phyloP scores from a whole-genome alignment of 1,140 invertebrate genomes.

The Heliothis subflexa region DNA sequence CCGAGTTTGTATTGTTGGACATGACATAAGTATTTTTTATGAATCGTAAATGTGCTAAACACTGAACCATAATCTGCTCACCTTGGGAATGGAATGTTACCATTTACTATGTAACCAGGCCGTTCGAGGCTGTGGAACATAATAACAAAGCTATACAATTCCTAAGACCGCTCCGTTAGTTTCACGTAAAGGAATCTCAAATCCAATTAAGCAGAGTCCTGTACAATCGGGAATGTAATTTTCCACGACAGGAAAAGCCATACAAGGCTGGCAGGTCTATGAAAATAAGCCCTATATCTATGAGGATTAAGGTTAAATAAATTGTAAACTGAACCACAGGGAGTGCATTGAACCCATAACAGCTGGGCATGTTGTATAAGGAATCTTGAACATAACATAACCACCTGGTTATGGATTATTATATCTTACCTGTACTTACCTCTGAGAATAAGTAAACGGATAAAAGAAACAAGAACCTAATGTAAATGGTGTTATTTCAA shows the following conservation, averaged over 20 bases:
- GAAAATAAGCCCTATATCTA: conserved; percentile 41
- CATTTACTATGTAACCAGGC: conserved; percentile 56
- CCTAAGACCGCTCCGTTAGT: conserved; percentile 19
- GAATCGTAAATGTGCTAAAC: conserved; percentile 63
- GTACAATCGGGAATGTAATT: conserved; percentile 50
- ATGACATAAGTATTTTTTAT: conserved; percentile 71
- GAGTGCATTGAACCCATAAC: conserved; percentile 25
- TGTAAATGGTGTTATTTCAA: neutral
- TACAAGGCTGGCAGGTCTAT: conserved; percentile 44
- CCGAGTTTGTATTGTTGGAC: conserved; percentile 57
- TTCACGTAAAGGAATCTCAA: conserved; percentile 51
- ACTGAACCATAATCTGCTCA: conserved; percentile 60
- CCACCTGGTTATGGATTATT: conserved; percentile 14
- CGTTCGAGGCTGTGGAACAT: conserved; percentile 31
- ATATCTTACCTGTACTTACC: neutral
- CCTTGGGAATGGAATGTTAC: conserved; percentile 77
- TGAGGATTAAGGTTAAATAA: conserved; percentile 31
- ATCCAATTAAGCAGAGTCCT: conserved; percentile 59
- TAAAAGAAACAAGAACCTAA: neutral
- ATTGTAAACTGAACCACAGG: conserved; percentile 4
- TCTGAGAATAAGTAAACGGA: neutral
- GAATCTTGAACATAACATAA: neutral
- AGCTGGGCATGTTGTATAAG: conserved; percentile 26
- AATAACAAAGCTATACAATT: conserved; percentile 43
- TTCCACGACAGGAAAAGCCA: conserved; percentile 54